Conservation (phyloP, 2,888 invertebrate genomes). For the Metellina segmentata region DNA sequence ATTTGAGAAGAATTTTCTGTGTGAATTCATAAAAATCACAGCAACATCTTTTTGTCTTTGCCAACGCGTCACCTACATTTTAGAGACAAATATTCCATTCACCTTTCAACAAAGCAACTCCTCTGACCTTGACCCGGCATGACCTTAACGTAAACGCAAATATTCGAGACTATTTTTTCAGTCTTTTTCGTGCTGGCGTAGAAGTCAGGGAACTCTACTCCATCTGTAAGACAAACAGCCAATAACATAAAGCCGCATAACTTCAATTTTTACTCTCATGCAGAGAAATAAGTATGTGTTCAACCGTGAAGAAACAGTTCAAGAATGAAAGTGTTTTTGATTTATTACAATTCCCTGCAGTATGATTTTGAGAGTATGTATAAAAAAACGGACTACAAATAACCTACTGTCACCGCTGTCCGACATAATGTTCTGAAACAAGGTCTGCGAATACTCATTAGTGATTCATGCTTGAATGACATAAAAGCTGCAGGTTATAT, state of each 20-base stretch:
- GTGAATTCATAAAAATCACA: not conserved
- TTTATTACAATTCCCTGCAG: not conserved
- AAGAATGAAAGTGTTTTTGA: not conserved
- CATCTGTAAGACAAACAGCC: constrained; percentile 27
- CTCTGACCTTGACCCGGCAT: constrained; percentile 45
- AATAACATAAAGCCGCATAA: not conserved
- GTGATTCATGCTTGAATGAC: too few species aligned
- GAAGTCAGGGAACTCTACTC: not conserved
- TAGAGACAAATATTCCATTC: constrained; percentile 23
- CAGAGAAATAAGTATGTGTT: not conserved
- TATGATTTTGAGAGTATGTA: too few species aligned
- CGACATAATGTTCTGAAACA: too few species aligned
- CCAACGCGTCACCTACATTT: constrained; percentile 27
- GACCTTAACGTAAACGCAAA: constrained; percentile 24
- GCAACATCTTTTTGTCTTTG: not conserved
- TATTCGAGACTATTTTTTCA: not conserved
- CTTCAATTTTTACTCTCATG: not conserved
- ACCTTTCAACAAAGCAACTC: constrained; percentile 8
- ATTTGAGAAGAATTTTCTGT: not conserved
- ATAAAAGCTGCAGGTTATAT: too few species aligned
- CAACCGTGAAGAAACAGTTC: not conserved
- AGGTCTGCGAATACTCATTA: too few species aligned
- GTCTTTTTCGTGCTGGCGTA: not conserved
- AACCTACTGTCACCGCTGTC: too few species aligned
- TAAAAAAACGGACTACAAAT: too few species aligned